phyloP scores from a whole-genome alignment of 2,113 vertebrate genomes.

The Tichodroma muraria region DNA sequence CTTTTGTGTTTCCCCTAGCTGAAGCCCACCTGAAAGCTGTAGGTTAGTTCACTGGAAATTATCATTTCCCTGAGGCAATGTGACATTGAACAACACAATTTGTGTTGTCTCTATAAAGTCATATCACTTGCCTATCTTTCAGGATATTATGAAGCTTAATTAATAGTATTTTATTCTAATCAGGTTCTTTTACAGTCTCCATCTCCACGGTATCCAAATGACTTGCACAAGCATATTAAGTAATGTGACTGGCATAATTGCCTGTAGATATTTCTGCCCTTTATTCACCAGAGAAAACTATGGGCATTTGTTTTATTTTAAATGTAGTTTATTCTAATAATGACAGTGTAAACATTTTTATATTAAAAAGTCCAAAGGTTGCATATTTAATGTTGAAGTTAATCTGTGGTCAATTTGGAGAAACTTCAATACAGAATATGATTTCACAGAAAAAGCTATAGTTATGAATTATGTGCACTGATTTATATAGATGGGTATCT shows the following conservation, averaged over 20 bases:
- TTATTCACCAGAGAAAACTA: background rate
- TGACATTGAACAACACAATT: background rate
- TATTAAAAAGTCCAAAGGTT: background rate
- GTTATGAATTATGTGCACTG: background rate
- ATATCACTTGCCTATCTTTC: background rate
- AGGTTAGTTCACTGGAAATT: background rate
- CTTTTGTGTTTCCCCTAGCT: background rate
- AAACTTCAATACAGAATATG: background rate
- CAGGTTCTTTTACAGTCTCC: background rate
- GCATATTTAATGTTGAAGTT: background rate
- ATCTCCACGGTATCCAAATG: background rate
- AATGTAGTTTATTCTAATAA: background rate
- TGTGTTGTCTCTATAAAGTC: background rate
- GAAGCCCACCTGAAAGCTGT: background rate
- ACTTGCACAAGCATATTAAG: constrained; percentile 17
- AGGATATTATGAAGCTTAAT: constrained; percentile 11
- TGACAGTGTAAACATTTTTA: background rate
- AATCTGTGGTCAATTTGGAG: background rate
- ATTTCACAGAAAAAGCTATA: background rate
- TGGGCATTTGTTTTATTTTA: background rate
- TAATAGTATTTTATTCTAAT: constrained; percentile 24
- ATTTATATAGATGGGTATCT: background rate
- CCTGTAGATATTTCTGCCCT: background rate
- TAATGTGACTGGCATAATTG: background rate
- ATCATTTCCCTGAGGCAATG: background rate